Base-by-base conservation (phyloP, 1,140 invertebrate species). In the Apis cerana region DNA sequence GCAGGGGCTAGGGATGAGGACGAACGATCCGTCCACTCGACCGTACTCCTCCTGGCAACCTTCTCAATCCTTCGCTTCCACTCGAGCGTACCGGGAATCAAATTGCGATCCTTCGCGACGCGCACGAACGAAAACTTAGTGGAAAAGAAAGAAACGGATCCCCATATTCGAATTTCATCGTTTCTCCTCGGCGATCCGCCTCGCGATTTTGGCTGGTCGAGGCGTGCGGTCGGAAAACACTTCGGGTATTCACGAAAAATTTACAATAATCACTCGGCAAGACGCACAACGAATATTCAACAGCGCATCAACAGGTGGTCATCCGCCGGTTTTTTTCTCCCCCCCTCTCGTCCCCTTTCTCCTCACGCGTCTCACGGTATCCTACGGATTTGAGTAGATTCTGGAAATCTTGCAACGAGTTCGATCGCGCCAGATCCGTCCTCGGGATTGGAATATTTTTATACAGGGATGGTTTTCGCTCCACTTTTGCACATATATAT, bases 281-380 rank as follows among this genome's bases (percentile, higher is more conserved):
- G 87, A 88, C 84, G 76, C 81, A 79, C 75, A 67, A 79, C 81
- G 85, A 90, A 90, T 90, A 89, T 89, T 89, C 89, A 89, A 79
- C 79, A 86, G 61, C 64, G 80, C 82, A 88, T 90, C 89, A 90
- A 90, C 89, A 90, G 88, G 89, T 90, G 89, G 89, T 85, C 85
- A 89, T 78, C 78, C 77, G 58, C 48, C 77, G 72, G 70, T 79
- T 86, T 89, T 85, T 83, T 68, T 43, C 0, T 2, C 0, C 33
- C 5, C 33, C 5, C 33, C 33, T 0, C 61, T 84, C 82, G 64
- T 64, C 64, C 43, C 54, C 17, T 27, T 58, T 75, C 61, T 76
- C 69, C 79, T 69, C 23, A 76, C 80, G 58, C 50, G 52, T 71
- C 74, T 85, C 68, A 50, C 77, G 69, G 75, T 84, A 84, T 82